phyloP scores from a whole-genome alignment of 2,797 vertebrate genomes.

The Mormyrus hasselquistii region DNA sequence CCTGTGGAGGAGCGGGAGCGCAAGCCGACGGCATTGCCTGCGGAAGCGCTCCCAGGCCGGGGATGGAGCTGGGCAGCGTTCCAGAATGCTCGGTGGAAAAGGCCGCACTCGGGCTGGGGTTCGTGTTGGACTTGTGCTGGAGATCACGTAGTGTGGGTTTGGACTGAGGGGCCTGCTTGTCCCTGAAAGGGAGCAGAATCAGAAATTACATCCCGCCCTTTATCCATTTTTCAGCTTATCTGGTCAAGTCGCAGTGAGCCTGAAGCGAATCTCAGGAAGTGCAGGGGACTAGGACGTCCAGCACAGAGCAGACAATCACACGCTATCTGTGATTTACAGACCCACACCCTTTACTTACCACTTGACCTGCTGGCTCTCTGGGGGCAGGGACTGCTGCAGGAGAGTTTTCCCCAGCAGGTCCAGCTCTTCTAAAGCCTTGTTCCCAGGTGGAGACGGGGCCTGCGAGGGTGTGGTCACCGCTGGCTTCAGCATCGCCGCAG shows the following conservation, averaged over 20 bases:
- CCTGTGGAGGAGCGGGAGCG: conserved; percentile 44
- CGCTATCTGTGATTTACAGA: background rate
- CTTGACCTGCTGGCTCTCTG: conserved; percentile 84
- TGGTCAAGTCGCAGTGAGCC: background rate
- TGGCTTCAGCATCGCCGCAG: conserved; percentile 49
- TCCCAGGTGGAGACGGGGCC: conserved; percentile 37
- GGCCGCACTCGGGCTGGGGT: conserved; percentile 32
- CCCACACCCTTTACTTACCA: conserved; percentile 62
- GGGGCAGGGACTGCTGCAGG: conserved; percentile 87
- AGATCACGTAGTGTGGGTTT: conserved; percentile 83
- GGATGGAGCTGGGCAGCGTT: conserved; percentile 37
- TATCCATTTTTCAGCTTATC: background rate
- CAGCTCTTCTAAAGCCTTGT: conserved; percentile 80
- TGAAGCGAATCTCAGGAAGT: background rate
- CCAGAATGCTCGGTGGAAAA: conserved; percentile 40
- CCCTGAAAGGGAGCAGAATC: conserved; percentile 57
- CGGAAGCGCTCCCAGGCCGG: conserved; percentile 41
- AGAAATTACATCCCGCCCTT: background rate
- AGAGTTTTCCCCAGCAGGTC: conserved; percentile 86
- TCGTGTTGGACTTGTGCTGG: conserved; percentile 68
- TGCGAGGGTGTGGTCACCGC: conserved; percentile 39
- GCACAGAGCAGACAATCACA: background rate
- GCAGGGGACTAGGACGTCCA: background rate
- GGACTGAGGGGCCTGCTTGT: conserved; percentile 75
- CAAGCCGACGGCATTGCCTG: conserved; percentile 43